Evolutionary conservation across 2,797 vertebrate genomes (phyloP), one percentile per base, ranked within the genome.

Genomic region (Propithecus deckenii): DNA sequence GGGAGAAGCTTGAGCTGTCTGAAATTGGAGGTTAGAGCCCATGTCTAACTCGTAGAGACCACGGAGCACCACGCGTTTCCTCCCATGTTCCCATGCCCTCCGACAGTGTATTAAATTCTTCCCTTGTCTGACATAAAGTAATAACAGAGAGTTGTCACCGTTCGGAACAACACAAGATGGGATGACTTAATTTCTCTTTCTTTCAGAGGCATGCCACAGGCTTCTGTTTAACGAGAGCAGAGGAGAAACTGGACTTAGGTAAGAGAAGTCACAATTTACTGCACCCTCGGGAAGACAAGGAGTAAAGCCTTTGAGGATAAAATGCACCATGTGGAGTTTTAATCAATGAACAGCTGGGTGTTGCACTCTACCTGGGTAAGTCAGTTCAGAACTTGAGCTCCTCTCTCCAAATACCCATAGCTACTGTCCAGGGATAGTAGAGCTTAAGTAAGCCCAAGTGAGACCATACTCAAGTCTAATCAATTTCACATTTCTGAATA

Each of bases 161-260:
- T 86, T 87, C 88, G 5, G 46, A 78, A 65, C 69, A 87, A 84
- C 30, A 67, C 52, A 38, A 90, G 79, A 86, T 38, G 43, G 67
- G 90, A 97, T 83, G 94, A 55, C 93, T 97, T 97, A 71, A 91
- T 97, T 96, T 93, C 80, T 61, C 71, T 96, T 76, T 90, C 84
- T 86, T 79, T 75, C 22, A 28, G 35, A 89, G 91, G 30, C 63
- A 41, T 52, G 71, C 71, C 79, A 72, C 61, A 13, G 46, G n/a
- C 55, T 63, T 14, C 63, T 89, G 17, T 48, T 65, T 71, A 93
- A 76, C 38, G 71, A 86, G 0, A 89, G 50, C 28, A 84, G 48
- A 69, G 75, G 75, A 86, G 46, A 38, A 35, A 46, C 55, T 28
- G 65, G 67, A 55, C n/a, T 2, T 2, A 11, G 17, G 38, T 25